Base-by-base conservation (phyloP, 1,140 invertebrate species). In the Brachionus sp. region DNA sequence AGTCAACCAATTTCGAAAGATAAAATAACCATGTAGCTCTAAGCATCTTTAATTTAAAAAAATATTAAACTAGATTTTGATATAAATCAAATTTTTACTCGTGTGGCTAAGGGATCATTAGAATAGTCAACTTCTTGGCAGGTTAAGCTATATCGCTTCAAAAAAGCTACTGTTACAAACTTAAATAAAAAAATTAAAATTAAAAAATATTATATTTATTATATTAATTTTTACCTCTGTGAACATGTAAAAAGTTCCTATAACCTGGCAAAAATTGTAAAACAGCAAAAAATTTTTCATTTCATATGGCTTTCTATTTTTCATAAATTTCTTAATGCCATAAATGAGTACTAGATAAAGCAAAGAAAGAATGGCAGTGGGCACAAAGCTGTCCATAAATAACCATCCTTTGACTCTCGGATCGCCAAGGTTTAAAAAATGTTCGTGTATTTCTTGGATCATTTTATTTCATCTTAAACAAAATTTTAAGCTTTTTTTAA, bases 1-100 rank as follows among this genome's bases (percentile, higher is more conserved):
- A 84, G 37, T 85, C 85, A n/a, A 85, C 84, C 10, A 84, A 77
- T 70, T 85, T 85, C 6, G 85, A 85, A 19, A 85, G 83, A 68
- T 82, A 85, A 73, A 84, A 85, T 84, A 84, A 85, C 85, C 85
- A 85, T 25, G 85, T 42, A 6, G 82, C 85, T 12, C 83, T 44
- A 25, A 84, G 19, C 42, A 64, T 83, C 75, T 78, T 78, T 6
- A 53, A 78, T 44, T 16, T 37, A 16, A 5, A 12, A 77, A 16
- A 10, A 23, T n/a, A 1, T 25, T 75, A 25, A 29, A 7, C 2
- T 13, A 39, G 23, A n/a, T 23, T 44, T 44, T n/a, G n/a, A 42
- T 16, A 19, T 53, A 77, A 53, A 42, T 23, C 13, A 13, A 13
- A 12, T 35, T 9, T 25, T 77, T 62, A 78, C 75, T 25, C 75